phyloP scores from a whole-genome alignment of 2,797 vertebrate species.

The Mus caroli region DNA sequence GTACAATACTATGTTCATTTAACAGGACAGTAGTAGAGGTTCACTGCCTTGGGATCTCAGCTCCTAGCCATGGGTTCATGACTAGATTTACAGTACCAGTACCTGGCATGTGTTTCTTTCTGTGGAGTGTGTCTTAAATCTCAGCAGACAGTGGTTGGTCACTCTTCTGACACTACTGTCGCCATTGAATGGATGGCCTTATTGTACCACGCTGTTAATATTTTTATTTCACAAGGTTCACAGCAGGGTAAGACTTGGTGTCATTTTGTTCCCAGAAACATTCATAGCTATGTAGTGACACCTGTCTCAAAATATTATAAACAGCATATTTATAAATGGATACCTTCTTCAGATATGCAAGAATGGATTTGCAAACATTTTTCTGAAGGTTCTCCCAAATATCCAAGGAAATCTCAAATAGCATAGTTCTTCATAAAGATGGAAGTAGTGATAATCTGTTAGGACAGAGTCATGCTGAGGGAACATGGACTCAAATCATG shows the following conservation, averaged over 20 bases:
- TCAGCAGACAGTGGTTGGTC: background rate
- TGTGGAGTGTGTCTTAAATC: background rate
- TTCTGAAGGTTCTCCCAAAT: background rate
- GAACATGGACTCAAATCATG: background rate
- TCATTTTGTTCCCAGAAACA: background rate
- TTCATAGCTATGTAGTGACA: background rate
- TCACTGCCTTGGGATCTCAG: background rate
- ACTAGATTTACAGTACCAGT: background rate
- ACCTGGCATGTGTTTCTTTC: background rate
- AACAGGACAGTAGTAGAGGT: background rate
- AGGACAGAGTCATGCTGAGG: fast-evolving
- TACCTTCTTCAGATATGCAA: background rate
- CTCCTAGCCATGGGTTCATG: background rate
- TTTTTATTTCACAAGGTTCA: background rate
- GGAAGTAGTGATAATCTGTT: no score
- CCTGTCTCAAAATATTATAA: background rate
- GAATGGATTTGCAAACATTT: background rate
- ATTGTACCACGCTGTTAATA: background rate
- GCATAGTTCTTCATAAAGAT: background rate
- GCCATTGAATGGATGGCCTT: no score
- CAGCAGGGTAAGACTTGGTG: background rate
- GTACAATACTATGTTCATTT: background rate
- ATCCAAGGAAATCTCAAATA: background rate
- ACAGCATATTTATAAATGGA: background rate
- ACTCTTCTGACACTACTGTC: background rate